Conservation (phyloP, 92 coral and sea anemone genomes). For the Zoanthus gigantus region DNA sequence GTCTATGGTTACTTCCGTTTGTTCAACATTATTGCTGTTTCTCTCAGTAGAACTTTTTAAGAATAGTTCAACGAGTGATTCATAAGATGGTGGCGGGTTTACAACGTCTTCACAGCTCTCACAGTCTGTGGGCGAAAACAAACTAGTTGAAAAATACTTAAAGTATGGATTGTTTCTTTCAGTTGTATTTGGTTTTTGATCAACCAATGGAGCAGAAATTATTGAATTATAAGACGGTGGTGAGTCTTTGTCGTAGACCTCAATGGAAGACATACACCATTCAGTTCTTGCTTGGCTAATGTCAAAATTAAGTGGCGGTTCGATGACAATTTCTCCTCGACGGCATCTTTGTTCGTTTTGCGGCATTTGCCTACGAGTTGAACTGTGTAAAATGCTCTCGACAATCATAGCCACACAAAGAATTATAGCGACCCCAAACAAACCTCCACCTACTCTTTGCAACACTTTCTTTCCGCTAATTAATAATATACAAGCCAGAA, state of each 20-base stretch:
- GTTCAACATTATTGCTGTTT: not conserved
- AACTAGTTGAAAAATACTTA: constrained; percentile 19
- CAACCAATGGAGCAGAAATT: not conserved
- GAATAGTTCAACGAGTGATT: not conserved
- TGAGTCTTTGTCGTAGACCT: constrained; percentile 17
- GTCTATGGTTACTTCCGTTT: not conserved
- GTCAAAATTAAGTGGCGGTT: constrained; percentile 29
- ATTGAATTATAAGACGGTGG: constrained; percentile 17
- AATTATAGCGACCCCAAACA: constrained; percentile 28
- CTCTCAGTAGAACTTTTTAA: not conserved
- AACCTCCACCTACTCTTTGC: constrained; percentile 36
- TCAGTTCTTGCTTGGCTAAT: constrained; percentile 32
- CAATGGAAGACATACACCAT: constrained; percentile 42
- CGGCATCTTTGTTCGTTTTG: not conserved
- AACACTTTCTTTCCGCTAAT: not conserved
- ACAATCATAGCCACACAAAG: constrained; percentile 23
- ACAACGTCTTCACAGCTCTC: constrained; percentile 36
- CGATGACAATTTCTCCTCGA: not conserved
- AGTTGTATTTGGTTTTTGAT: not conserved
- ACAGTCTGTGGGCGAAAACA: constrained; percentile 42
- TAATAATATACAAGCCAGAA: constrained; percentile 27
- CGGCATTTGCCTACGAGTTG: not conserved
- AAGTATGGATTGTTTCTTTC: constrained; percentile 11
- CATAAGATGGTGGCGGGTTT: constrained; percentile 39
- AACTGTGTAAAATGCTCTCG: constrained; percentile 15